Evolutionary conservation across 2,888 invertebrate genomes (phyloP).

Genomic region (Andrena chrysosceles): DNA sequence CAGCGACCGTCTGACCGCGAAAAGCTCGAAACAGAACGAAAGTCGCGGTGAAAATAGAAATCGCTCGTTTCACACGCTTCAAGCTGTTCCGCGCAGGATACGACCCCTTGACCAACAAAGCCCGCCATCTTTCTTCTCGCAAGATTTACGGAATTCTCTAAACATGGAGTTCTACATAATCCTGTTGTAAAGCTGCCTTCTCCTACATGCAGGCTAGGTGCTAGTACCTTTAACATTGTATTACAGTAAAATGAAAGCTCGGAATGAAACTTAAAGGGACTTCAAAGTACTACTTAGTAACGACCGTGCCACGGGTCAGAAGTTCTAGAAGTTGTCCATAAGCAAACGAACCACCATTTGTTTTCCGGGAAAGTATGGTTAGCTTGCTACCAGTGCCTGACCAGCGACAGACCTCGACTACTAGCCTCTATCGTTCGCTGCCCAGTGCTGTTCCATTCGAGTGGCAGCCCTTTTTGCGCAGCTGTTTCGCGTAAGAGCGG

Average conservation of each 20-base stretch:
- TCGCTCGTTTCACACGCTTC: constrained; percentile 6
- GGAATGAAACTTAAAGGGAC: background rate
- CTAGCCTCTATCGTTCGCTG: no score
- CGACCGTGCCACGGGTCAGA: no score
- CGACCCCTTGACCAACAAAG: background rate
- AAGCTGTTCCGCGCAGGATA: background rate
- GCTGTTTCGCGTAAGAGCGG: constrained; percentile 70
- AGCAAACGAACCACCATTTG: no score
- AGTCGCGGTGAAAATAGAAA: constrained; percentile 21
- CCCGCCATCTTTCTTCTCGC: background rate
- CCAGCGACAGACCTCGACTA: background rate
- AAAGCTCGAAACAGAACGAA: constrained; percentile 2
- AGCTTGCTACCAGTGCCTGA: background rate
- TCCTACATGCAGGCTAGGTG: no score
- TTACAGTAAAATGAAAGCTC: background rate
- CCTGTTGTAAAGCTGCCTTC: no score
- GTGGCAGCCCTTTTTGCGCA: constrained; percentile 47
- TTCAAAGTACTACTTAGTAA: no score
- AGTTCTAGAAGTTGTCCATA: no score
- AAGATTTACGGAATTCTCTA: background rate
- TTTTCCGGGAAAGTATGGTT: no score
- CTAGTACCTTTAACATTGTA: background rate
- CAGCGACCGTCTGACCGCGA: constrained; percentile 21
- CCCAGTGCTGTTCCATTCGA: background rate
- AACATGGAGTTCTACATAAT: background rate